A percentile compares a stretch with the other conserved stretches of the same genome.
Evolutionary conservation across 1,140 invertebrate genomes (phyloP).

Genomic region (Drosophila subpulchrella): DNA sequence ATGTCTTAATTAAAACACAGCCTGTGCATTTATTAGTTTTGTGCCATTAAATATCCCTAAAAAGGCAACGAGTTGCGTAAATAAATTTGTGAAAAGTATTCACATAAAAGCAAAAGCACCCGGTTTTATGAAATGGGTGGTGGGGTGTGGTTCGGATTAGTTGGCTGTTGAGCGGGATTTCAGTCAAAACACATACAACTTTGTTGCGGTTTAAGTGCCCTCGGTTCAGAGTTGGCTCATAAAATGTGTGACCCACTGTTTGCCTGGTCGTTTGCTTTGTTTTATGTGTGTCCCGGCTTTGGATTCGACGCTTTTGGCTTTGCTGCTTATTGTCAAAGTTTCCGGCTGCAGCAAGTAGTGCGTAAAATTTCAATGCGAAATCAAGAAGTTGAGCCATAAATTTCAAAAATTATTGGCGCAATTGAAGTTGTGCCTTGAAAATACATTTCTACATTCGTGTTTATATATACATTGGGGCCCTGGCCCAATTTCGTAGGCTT

Average conservation of each 20-base stretch:
- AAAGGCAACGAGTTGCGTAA: conserved; percentile 42
- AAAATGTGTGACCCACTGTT: conserved; percentile 75
- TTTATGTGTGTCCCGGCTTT: conserved; percentile 57
- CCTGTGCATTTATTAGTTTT: conserved; percentile 43
- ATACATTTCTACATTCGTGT: conserved; percentile 16
- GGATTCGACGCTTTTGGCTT: conserved; percentile 42
- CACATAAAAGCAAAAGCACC: conserved; percentile 43
- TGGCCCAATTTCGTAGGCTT: conserved; percentile 58
- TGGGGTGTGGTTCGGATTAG: conserved; percentile 1
- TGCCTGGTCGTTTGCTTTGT: conserved; percentile 60
- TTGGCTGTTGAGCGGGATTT: conserved; percentile 1
- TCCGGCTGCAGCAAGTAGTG: conserved; percentile 74
- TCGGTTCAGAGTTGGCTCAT: conserved; percentile 61
- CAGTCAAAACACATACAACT: conserved; percentile 48
- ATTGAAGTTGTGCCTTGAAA: conserved; percentile 60
- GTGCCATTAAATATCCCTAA: conserved; percentile 42
- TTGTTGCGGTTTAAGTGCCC: conserved; percentile 71
- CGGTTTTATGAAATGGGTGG: conserved; percentile 42
- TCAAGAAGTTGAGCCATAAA: conserved; percentile 77
- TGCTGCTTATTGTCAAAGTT: conserved; percentile 58
- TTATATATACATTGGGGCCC: conserved; percentile 33
- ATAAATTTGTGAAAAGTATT: conserved; percentile 70
- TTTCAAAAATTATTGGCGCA: conserved; percentile 77
- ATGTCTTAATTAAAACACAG: conserved; percentile 59
- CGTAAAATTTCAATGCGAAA: conserved; percentile 81